Evolutionary conservation across 2,888 invertebrate genomes (phyloP).

Genomic region (Capitulum mitella): DNA sequence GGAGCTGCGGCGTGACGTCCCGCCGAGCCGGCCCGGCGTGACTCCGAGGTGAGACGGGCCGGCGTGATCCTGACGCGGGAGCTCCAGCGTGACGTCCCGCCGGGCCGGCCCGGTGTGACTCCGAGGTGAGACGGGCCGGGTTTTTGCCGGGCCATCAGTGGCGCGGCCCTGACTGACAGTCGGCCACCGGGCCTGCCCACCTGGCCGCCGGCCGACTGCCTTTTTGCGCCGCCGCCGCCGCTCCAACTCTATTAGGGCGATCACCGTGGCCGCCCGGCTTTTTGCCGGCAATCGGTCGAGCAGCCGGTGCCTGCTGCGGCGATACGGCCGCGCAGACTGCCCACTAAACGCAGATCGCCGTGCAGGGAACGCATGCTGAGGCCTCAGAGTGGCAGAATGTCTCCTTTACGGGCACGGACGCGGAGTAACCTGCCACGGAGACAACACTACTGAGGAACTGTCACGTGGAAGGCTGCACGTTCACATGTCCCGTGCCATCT

Average conservation of each 20-base stretch:
- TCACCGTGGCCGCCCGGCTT: not conserved
- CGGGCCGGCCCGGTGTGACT: too few relatives aligned
- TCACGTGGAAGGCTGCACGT: too few relatives aligned
- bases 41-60: not conserved
- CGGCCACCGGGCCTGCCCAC: not conserved
- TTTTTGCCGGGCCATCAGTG: not conserved
- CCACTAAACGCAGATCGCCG: too few relatives aligned
- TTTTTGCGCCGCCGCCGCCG: not conserved
- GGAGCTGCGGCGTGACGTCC: not conserved
- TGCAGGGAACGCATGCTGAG: too few relatives aligned
- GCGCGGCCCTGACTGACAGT: not conserved
- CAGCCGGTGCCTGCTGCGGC: too few relatives aligned
- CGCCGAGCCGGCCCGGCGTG: not conserved
- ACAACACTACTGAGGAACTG: too few relatives aligned
- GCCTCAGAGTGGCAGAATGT: too few relatives aligned
- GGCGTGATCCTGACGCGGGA: not conserved
- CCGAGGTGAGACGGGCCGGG: not conserved
- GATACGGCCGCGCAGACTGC: too few relatives aligned
- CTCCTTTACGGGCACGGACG: not conserved
- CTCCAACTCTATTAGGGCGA: constrained; percentile 18
- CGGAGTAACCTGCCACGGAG: too few relatives aligned
- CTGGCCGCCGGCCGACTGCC: not conserved
- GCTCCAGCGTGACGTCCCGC: not conserved
- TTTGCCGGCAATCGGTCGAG: not conserved
- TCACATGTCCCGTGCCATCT: too few relatives aligned